Evolutionary conservation across 1,140 invertebrate species (phyloP), one percentile per base, ranked within the genome.

Genomic region (Euwallacea fornicatus): DNA sequence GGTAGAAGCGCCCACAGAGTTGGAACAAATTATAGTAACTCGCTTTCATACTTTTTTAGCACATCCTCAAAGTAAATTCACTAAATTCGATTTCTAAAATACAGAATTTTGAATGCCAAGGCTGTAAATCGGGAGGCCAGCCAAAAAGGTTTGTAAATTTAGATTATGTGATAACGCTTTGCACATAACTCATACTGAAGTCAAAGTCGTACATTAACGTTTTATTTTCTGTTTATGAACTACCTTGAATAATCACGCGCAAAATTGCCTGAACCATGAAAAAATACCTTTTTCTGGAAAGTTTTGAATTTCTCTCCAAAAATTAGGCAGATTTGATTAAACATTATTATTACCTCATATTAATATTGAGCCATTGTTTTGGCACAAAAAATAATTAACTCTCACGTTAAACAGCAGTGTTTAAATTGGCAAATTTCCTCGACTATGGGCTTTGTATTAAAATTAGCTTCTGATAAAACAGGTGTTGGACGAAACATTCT

Each of bases 361-460:
- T 16, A 56, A 62, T 43, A 10, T 50, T 2, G 13, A 50, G 2
- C 50, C 21, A 21, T 66, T 58, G 65, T 58, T 58, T 21, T 16
- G 53, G 44, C 65, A 58, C 43, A 21, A 46, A 65, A 65, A 43
- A 66, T 54, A 66, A 43, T 66, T 41, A 65, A 65, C 54, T 65
- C 54, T 41, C 21, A 42, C 54, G 54, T 41, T 58, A 66, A 58
- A 13, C 42, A n/a, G 43, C 16, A 47, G 15, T 44, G n/a, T 62
- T 43, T 42, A 42, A 66, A 66, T 9, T n/a, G 8, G 53, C 54
- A 44, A 58, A 58, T 16, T 44, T 58, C 16, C 8, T 54, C 47
- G 11, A 15, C 65, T 33, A 15, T 15, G 21, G 43, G 65, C 53
- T 66, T 33, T 16, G 11, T 15, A 11, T 41, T 66, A 66, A 66